These are phyloP conservation scores for Plectropomus leopardus DNA, from an alignment of 2,113 vertebrate genomes.

Conservation along the genomic window DNA sequence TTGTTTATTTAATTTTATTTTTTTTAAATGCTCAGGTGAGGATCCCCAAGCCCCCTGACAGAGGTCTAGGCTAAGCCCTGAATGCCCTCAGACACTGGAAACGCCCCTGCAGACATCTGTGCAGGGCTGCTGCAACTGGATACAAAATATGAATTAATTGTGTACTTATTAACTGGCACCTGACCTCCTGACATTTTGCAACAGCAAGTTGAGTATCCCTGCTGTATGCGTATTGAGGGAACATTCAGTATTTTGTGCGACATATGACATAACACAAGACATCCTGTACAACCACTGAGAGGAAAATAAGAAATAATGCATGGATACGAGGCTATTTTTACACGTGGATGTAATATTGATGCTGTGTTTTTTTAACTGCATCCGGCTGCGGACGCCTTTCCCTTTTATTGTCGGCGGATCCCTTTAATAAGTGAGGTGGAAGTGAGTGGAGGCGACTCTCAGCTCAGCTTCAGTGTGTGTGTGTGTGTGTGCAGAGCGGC, in stretches of 20 bases:
- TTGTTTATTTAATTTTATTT: no score
- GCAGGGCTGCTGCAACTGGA: no score
- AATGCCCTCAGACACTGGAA: no score
- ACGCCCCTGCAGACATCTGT: no score
- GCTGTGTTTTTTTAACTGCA: slow-evolving; percentile 5
- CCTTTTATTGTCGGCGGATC: slow-evolving; percentile 45
- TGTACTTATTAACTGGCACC: no score
- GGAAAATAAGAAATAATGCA: slow-evolving; percentile 44
- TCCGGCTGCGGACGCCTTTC: slow-evolving; percentile 33
- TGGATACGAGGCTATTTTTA: slow-evolving; percentile 54
- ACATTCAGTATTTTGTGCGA: not conserved
- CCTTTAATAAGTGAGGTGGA: slow-evolving; percentile 61
- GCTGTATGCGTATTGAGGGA: no score
- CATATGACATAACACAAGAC: not conserved
- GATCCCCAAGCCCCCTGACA: no score
- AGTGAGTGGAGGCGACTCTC: slow-evolving; percentile 20
- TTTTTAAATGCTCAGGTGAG: no score
- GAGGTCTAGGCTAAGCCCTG: no score
- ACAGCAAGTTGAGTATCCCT: no score
- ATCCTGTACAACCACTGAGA: not conserved
- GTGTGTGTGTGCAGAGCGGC: slow-evolving; percentile 31
- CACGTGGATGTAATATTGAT: slow-evolving; percentile 63
- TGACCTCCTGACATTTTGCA: no score
- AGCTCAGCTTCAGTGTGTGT: slow-evolving; percentile 4
- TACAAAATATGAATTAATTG: no score